These are phyloP conservation scores for Oreochromis niloticus DNA, from an alignment of 2,113 vertebrate species.

Conservation along the genomic window DNA sequence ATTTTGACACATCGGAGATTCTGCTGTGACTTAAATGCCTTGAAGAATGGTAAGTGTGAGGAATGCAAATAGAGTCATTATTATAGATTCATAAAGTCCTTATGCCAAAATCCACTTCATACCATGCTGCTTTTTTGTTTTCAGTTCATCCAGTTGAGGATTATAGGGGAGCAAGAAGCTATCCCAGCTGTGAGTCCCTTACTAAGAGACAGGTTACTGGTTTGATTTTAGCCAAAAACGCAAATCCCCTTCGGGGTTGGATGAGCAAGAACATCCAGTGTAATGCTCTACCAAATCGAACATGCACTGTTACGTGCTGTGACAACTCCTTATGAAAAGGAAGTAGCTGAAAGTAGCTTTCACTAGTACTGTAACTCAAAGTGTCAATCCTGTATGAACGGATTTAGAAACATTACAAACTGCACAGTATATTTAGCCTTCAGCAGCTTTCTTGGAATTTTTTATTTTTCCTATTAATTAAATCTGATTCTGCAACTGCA, in stretches of 20 bases:
- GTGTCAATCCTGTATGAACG: background rate
- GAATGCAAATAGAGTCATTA: slow-evolving; percentile 50
- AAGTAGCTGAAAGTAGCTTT: background rate
- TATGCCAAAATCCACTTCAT: slow-evolving; percentile 17
- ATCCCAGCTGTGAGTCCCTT: background rate
- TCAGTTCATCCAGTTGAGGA: background rate
- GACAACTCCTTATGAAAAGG: background rate
- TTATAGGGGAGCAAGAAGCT: background rate
- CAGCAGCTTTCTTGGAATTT: background rate
- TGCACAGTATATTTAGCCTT: background rate
- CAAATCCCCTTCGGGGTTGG: background rate
- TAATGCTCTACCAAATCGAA: background rate
- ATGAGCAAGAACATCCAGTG: background rate
- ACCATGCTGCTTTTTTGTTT: background rate
- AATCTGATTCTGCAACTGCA: background rate
- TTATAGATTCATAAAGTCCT: background rate
- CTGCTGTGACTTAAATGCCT: slow-evolving; percentile 2
- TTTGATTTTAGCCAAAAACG: background rate
- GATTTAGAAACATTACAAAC: background rate
- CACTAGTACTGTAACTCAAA: background rate
- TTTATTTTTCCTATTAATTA: background rate
- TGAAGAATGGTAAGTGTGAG: slow-evolving; percentile 20
- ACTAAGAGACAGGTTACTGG: background rate
- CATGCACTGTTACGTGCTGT: background rate
- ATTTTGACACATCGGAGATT: slow-evolving; percentile 19